phyloP scores from a whole-genome alignment of 2,888 invertebrate species.

The Parnassius mnemosyne region DNA sequence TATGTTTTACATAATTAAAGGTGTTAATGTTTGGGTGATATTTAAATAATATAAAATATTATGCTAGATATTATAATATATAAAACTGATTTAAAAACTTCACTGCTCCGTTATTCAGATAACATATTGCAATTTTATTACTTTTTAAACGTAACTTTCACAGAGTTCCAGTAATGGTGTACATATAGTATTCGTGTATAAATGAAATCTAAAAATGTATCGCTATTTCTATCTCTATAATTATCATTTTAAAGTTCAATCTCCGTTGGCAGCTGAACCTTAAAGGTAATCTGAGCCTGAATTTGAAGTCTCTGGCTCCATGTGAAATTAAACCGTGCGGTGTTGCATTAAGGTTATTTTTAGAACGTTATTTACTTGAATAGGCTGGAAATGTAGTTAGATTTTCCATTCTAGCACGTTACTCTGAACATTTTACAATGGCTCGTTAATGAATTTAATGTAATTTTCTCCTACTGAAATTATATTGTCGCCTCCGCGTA shows the following conservation, averaged over 20 bases:
- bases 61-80: no score
- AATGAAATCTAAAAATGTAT: no score
- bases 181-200: no score
- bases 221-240: no score
- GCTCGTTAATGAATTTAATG: conserved; percentile 15
- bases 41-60: no score
- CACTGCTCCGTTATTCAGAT: no score
- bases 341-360: not conserved
- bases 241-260: not conserved
- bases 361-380: not conserved
- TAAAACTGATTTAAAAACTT: no score
- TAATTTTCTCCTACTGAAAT: conserved; percentile 4
- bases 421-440: not conserved
- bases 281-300: not conserved
- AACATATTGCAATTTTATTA: no score
- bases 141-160: no score
- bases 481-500: not conserved
- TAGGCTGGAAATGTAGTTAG: not conserved
- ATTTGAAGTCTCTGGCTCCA: not conserved
- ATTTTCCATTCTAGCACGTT: conserved; percentile 1
- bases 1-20: no score
- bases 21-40: no score
- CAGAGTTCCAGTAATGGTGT: no score
- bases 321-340: not conserved
- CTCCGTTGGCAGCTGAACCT: not conserved